Conservation (phyloP, 2,797 vertebrate species). For the Spinibarbus caldwelli region DNA sequence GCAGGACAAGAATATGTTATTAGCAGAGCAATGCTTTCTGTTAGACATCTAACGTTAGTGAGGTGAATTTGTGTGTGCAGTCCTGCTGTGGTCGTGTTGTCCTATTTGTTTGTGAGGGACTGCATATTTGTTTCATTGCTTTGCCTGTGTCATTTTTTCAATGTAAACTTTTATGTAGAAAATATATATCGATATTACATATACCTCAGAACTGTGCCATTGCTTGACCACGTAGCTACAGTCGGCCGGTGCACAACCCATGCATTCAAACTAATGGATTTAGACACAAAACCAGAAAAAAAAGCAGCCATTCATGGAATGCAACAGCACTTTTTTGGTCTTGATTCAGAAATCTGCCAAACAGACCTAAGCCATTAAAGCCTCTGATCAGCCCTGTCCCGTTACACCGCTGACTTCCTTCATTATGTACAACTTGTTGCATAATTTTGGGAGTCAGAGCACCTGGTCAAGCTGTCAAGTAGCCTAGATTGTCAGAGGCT, state of each 20-base stretch:
- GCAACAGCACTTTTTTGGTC: slow-evolving; percentile 89
- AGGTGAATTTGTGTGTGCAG: slow-evolving; percentile 61
- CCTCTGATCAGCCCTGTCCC: slow-evolving; percentile 79
- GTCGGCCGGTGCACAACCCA: slow-evolving; percentile 67
- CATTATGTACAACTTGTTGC: slow-evolving; percentile 81
- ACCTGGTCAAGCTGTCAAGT: slow-evolving; percentile 82
- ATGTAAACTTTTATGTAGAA: slow-evolving; percentile 73
- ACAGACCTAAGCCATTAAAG: slow-evolving; percentile 90
- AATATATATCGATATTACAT: slow-evolving; percentile 48
- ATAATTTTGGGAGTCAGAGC: slow-evolving; percentile 83
- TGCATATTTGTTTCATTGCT: slow-evolving; percentile 66
- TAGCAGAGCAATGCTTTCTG: slow-evolving; percentile 62
- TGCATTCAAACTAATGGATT: slow-evolving; percentile 70
- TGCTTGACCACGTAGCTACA: slow-evolving; percentile 74
- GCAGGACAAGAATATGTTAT: slow-evolving; percentile 64
- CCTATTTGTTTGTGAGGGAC: slow-evolving; percentile 73
- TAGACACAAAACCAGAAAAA: slow-evolving; percentile 72
- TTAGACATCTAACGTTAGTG: slow-evolving; percentile 56
- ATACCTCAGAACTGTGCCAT: slow-evolving; percentile 82
- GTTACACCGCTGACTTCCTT: slow-evolving; percentile 88
- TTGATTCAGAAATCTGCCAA: slow-evolving; percentile 92
- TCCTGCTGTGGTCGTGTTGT: slow-evolving; percentile 72
- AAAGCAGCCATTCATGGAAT: slow-evolving; percentile 80
- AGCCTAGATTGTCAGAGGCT: slow-evolving; percentile 83
- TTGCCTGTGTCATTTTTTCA: slow-evolving; percentile 71